Conservation (phyloP, 2,888 invertebrate genomes). For the Ypsolopha scabrella region DNA sequence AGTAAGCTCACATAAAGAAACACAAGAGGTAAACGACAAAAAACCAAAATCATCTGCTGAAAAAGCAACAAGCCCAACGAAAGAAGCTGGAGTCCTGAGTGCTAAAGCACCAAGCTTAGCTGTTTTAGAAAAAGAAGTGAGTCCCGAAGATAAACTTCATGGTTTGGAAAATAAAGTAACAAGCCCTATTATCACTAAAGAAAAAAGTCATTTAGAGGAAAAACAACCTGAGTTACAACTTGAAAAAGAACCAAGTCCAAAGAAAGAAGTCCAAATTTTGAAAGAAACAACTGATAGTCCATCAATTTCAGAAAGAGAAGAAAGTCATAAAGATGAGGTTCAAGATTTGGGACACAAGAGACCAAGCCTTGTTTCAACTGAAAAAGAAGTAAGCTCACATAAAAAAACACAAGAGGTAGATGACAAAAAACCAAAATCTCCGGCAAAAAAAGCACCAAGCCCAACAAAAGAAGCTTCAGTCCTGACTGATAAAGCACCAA, state of each 20-base stretch:
- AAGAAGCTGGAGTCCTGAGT: neutral
- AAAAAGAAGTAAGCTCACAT: neutral
- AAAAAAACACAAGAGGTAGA: no score
- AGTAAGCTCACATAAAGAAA: neutral
- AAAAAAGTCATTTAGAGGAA: slow-evolving; percentile 6
- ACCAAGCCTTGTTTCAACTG: neutral
- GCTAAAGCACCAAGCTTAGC: slow-evolving; percentile 7
- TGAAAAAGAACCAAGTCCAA: neutral
- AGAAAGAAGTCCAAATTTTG: neutral
- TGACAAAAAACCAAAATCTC: no score
- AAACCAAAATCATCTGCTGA: no score
- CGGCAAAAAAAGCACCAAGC: no score
- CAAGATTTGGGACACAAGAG: no score
- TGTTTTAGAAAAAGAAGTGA: neutral
- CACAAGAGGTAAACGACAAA: no score
- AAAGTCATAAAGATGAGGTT: neutral
- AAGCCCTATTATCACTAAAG: slow-evolving; percentile 3
- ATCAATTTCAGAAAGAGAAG: neutral
- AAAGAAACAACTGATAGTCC: neutral
- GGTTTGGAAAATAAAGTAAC: neutral
- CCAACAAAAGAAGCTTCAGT: neutral
- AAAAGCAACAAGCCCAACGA: neutral
- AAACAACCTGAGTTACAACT: slow-evolving; percentile 1
- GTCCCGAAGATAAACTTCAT: neutral
- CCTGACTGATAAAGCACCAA: slow-evolving; percentile 6